A percentile compares a stretch with the other conserved stretches of the same genome.
These are phyloP conservation scores for Monopis laevigella DNA, from an alignment of 2,888 invertebrate species.

Conservation along the genomic window DNA sequence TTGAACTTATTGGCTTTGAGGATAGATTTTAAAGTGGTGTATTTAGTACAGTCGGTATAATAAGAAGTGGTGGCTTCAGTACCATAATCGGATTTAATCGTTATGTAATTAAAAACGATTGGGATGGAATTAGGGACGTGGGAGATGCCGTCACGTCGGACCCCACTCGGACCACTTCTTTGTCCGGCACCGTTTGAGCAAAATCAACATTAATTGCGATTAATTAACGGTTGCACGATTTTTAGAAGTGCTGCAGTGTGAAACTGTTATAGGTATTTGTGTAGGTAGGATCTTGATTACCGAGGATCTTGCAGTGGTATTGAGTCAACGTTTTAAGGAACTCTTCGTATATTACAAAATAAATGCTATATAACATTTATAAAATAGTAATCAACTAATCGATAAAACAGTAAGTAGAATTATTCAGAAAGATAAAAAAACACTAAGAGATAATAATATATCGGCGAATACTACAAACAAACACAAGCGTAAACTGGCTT, in stretches of 20 bases:
- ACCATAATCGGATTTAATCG: constrained; percentile 14
- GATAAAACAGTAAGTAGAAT: no score
- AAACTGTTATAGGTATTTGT: no score
- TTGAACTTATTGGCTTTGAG: not conserved
- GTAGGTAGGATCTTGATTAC: no score
- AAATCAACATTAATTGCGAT: constrained; percentile 3
- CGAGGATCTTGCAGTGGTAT: no score
- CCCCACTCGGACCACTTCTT: not conserved
- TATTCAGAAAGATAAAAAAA: no score
- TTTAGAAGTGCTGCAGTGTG: no score
- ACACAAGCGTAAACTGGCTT: not conserved
- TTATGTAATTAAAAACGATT: constrained; percentile 9
- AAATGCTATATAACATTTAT: no score
- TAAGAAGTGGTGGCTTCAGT: not conserved
- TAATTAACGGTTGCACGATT: not conserved
- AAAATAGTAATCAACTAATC: no score
- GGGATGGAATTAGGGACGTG: constrained; percentile 12
- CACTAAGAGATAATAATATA: no score
- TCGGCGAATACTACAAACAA: no score
- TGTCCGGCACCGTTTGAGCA: not conserved
- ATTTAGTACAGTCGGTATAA: constrained; percentile 1
- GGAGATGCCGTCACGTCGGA: constrained; percentile 10
- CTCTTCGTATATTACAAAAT: no score
- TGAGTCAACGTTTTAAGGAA: no score
- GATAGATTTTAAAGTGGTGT: not conserved